Evolutionary conservation across 2,797 vertebrate species (phyloP).

Genomic region (Coracias cyanogaster): DNA sequence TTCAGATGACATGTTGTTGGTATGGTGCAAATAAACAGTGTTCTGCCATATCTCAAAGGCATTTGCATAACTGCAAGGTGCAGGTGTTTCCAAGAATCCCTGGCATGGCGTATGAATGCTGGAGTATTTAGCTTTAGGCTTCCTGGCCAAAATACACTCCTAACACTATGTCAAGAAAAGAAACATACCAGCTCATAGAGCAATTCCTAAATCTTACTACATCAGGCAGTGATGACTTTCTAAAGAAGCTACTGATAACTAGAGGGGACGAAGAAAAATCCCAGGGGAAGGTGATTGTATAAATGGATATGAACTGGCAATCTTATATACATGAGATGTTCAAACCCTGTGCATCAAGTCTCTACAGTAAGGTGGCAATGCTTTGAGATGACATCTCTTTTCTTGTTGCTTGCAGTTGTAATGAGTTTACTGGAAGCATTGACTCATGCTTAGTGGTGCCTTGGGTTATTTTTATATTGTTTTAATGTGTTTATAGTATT

Average conservation of each 20-base stretch:
- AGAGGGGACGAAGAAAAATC: not conserved
- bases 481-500: not conserved
- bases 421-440: conserved; percentile 53
- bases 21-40: conserved; percentile 38
- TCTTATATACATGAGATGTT: not conserved
- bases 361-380: conserved; percentile 21
- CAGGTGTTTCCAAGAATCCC: conserved; percentile 60
- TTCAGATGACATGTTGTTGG: not conserved
- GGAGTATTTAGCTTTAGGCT: conserved; percentile 48
- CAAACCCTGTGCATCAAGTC: conserved; percentile 18
- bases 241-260: not conserved
- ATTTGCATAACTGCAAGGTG: conserved; percentile 41
- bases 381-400: conserved; percentile 18
- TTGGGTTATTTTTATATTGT: conserved; percentile 43
- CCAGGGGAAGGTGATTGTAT: not conserved
- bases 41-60: conserved; percentile 37
- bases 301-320: not conserved
- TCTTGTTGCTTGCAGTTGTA: conserved; percentile 30
- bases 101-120: not conserved
- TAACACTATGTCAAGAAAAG: not conserved
- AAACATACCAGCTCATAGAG: not conserved
- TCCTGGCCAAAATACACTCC: not conserved
- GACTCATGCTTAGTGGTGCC: not conserved
- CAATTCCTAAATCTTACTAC: not conserved
- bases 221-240: not conserved